Evolutionary conservation across 2,113 vertebrate genomes (phyloP).

Genomic region (Grammomys surdaster): DNA sequence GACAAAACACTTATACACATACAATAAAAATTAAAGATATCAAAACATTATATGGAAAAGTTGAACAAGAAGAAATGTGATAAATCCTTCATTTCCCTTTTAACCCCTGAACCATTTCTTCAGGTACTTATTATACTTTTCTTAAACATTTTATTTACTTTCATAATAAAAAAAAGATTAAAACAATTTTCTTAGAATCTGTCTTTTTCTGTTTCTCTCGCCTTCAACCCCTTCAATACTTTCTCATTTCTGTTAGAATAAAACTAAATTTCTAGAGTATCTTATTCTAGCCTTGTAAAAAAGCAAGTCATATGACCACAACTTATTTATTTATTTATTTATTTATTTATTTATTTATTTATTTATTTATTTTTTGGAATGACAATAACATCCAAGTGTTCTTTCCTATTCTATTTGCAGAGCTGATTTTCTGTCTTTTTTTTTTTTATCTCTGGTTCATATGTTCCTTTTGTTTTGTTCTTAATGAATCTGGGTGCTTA

Average conservation of each 20-base stretch:
- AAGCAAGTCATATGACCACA: not conserved
- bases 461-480: not conserved
- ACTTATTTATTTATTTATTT: not conserved
- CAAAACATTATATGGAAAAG: not conserved
- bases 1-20: not conserved
- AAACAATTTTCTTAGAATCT: not conserved
- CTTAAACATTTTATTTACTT: conserved; percentile 10
- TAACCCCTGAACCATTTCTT: not conserved
- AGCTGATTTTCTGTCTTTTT: fast-evolving
- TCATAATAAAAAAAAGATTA: conserved; percentile 17
- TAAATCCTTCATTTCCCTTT: not conserved
- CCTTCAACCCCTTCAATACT: not conserved
- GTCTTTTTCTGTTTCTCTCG: not conserved
- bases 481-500: not conserved
- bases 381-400: not conserved
- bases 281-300: not conserved
- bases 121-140: not conserved
- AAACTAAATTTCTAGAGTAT: not conserved
- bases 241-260: conserved; percentile 35
- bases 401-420: not conserved
- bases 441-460: not conserved
- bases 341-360: not conserved
- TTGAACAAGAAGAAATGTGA: not conserved
- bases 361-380: not conserved
- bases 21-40: not conserved